phyloP scores from a whole-genome alignment of 2,113 vertebrate genomes.

The Hydropotes inermis region DNA sequence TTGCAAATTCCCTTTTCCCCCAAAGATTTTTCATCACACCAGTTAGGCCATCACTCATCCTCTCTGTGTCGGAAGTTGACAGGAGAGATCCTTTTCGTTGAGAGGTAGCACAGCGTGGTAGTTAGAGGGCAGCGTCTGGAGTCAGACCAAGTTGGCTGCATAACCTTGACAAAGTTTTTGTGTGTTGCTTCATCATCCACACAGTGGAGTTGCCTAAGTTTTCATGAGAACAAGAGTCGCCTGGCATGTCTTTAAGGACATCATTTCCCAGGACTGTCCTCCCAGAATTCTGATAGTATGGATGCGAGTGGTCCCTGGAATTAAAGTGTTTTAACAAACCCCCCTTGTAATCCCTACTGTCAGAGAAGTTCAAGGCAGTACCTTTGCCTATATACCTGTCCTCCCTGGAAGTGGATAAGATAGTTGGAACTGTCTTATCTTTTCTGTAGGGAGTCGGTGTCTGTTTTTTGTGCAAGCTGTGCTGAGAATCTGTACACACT shows the following conservation, averaged over 20 bases:
- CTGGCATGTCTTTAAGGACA: not conserved
- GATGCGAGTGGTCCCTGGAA: not conserved
- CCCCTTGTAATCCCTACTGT: not conserved
- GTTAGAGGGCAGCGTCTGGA: not conserved
- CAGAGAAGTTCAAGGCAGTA: not conserved
- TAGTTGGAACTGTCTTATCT: not conserved
- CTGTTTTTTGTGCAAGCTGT: not conserved
- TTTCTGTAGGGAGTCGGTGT: not conserved
- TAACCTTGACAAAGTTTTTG: not conserved
- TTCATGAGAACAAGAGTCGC: not conserved
- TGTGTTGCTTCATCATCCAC: not conserved
- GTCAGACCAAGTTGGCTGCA: not conserved
- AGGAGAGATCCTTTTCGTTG: not conserved
- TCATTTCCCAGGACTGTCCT: not conserved
- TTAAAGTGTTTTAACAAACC: not conserved
- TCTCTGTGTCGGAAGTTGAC: not conserved
- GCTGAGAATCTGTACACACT: not conserved
- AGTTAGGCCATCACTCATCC: not conserved
- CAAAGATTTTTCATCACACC: not conserved
- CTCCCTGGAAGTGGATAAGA: not conserved
- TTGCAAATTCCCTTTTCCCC: not conserved
- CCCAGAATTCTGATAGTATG: not conserved
- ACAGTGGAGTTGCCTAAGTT: not conserved
- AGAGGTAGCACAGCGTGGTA: not conserved
- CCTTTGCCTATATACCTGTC: not conserved